Conservation (phyloP, 2,888 invertebrate species). For the Drosophila crucigera region DNA sequence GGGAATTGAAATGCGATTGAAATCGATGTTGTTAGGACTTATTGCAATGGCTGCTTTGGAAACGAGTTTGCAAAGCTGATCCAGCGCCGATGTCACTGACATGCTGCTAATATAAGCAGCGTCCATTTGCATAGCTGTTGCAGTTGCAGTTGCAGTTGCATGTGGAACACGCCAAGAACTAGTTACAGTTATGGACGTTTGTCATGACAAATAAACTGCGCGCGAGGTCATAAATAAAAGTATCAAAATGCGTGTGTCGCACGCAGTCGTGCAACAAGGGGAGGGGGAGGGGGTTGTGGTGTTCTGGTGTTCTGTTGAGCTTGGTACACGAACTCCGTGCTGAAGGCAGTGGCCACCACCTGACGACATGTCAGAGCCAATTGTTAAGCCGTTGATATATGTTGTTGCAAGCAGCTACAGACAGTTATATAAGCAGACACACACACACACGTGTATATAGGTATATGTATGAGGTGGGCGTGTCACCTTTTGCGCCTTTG, state of each 20-base stretch:
- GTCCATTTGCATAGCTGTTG: slow-evolving; percentile 4
- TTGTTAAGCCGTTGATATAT: slow-evolving; percentile 79
- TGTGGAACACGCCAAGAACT: slow-evolving; percentile 43
- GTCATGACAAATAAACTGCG: slow-evolving; percentile 72
- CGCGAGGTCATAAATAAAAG: slow-evolving; percentile 75
- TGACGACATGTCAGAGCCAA: slow-evolving; percentile 74
- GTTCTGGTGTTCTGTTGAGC: neutral
- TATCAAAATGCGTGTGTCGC: slow-evolving; percentile 73
- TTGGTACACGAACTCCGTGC: slow-evolving; percentile 14
- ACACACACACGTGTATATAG: slow-evolving; percentile 13
- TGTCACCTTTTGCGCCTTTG: slow-evolving; percentile 37
- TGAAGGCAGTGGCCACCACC: slow-evolving; percentile 70
- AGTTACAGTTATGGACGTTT: slow-evolving; percentile 73
- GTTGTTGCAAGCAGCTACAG: slow-evolving; percentile 45
- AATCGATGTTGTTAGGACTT: neutral
- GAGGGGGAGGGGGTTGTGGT: neutral
- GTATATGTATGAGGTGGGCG: slow-evolving; percentile 47
- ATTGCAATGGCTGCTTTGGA: neutral
- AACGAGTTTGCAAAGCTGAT: slow-evolving; percentile 8
- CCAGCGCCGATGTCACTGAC: slow-evolving; percentile 22
- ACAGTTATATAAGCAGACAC: slow-evolving; percentile 2
- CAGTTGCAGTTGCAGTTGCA: slow-evolving; percentile 41
- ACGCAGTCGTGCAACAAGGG: neutral
- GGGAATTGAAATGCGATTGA: neutral
- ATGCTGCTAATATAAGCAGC: neutral